Conservation (phyloP, 53 echinoderm and acorn worm species). For the Actinopyga echinites region DNA sequence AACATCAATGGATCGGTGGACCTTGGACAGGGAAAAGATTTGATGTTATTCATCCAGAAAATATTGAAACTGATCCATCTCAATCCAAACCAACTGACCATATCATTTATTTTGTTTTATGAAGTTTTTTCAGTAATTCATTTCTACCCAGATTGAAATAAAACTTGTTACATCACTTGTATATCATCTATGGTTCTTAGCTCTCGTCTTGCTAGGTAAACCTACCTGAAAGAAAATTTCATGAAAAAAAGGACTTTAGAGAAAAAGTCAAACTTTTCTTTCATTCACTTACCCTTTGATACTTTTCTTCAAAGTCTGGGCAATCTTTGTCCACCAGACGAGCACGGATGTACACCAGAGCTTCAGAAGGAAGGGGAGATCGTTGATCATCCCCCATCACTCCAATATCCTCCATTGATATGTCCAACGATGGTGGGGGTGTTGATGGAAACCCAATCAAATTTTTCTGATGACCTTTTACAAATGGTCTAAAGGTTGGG, state of each 20-base stretch:
- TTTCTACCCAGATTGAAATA: too few relatives aligned
- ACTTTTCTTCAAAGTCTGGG: constrained; percentile 75
- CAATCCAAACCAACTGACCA: too few relatives aligned
- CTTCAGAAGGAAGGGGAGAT: constrained; percentile 38
- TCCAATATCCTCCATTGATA: constrained; percentile 68
- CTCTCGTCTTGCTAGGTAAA: too few relatives aligned
- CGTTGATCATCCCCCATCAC: background rate
- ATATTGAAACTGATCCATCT: too few relatives aligned
- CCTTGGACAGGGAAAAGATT: constrained; percentile 39
- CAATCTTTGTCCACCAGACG: constrained; percentile 82
- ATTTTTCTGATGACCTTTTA: background rate
- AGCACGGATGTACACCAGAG: constrained; percentile 82
- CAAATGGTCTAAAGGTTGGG: constrained; percentile 22
- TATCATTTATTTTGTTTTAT: too few relatives aligned
- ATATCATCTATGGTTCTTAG: too few relatives aligned
- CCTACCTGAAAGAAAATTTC: too few relatives aligned
- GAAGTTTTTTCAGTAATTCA: too few relatives aligned
- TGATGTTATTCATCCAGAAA: too few relatives aligned
- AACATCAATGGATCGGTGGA: constrained; percentile 88
- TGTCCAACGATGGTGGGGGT: constrained; percentile 84
- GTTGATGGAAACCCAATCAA: constrained; percentile 67
- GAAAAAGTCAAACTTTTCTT: background rate
- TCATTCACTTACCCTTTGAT: constrained; percentile 67
- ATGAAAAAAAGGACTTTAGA: too few relatives aligned
- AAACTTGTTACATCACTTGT: too few relatives aligned